These are phyloP conservation scores for Pampus argenteus DNA, from an alignment of 2,797 vertebrate genomes.

Conservation along the genomic window DNA sequence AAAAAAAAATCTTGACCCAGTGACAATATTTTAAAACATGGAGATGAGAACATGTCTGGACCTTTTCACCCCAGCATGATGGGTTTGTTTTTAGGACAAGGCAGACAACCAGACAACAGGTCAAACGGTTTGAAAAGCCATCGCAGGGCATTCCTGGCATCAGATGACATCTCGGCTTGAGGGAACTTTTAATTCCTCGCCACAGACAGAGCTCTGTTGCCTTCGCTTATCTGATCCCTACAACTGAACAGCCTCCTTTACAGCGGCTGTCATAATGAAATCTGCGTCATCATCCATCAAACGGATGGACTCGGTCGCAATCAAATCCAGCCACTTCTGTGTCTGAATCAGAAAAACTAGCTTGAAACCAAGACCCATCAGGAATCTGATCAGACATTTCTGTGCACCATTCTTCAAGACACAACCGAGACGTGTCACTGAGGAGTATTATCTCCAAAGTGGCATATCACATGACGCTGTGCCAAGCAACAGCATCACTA, in stretches of 20 bases:
- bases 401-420: conserved; percentile 39
- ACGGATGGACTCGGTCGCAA: neutral
- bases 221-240: conserved; percentile 67
- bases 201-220: conserved; percentile 56
- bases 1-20: neutral
- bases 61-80: conserved; percentile 3
- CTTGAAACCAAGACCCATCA: conserved; percentile 28
- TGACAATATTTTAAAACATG: conserved; percentile 9
- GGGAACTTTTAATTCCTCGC: conserved; percentile 33
- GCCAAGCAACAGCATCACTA: conserved; percentile 24
- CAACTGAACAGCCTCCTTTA: conserved; percentile 9
- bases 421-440: conserved; percentile 38
- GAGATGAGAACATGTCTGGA: conserved; percentile 41
- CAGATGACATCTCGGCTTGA: conserved; percentile 46
- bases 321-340: conserved; percentile 29
- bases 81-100: conserved; percentile 44
- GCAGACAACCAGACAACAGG: conserved; percentile 35
- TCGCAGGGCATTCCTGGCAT: conserved; percentile 41
- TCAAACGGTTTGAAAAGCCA: conserved; percentile 46
- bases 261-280: conserved; percentile 21
- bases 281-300: conserved; percentile 38
- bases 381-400: conserved; percentile 44
- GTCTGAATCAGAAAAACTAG: conserved; percentile 50
- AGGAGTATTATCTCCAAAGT: conserved; percentile 26
- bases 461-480: conserved; percentile 41